phyloP scores from a whole-genome alignment of 1,140 invertebrate species.

The Lepidurus couesii region DNA sequence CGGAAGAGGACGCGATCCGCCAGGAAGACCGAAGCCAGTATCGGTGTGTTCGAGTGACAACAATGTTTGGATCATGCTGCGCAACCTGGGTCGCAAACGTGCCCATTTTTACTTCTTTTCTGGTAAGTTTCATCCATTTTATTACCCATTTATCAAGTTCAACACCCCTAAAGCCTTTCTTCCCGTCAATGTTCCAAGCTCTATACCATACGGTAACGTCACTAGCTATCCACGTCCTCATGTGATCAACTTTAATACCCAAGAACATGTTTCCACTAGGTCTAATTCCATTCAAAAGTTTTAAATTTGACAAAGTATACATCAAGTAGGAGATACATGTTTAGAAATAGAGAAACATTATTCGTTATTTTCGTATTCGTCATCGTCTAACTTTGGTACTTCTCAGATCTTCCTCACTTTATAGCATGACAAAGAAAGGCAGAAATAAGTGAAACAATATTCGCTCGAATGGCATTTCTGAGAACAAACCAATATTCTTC shows the following conservation, averaged over 20 bases:
- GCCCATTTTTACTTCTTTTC: constrained; percentile 12
- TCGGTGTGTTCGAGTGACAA: constrained; percentile 2
- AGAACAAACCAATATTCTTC: too few species aligned
- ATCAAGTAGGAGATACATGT: background rate
- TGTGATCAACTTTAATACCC: too few species aligned
- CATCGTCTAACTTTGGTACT: background rate
- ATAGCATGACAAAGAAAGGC: too few species aligned
- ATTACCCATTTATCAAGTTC: too few species aligned
- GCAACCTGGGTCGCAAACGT: constrained; percentile 17
- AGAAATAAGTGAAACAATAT: too few species aligned
- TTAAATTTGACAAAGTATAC: too few species aligned
- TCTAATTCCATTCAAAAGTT: too few species aligned
- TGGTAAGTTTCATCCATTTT: background rate
- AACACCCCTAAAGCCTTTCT: too few species aligned
- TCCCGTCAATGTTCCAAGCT: background rate
- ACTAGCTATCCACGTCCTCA: background rate
- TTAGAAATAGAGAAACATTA: background rate
- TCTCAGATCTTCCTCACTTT: too few species aligned
- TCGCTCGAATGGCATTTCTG: too few species aligned
- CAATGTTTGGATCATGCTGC: constrained; percentile 14
- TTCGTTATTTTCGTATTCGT: background rate
- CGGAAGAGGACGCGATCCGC: background rate
- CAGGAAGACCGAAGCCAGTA: background rate
- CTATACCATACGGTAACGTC: background rate
- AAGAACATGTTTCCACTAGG: too few species aligned